phyloP scores from a whole-genome alignment of 2,113 vertebrate genomes.

The Ahaetulla prasina region DNA sequence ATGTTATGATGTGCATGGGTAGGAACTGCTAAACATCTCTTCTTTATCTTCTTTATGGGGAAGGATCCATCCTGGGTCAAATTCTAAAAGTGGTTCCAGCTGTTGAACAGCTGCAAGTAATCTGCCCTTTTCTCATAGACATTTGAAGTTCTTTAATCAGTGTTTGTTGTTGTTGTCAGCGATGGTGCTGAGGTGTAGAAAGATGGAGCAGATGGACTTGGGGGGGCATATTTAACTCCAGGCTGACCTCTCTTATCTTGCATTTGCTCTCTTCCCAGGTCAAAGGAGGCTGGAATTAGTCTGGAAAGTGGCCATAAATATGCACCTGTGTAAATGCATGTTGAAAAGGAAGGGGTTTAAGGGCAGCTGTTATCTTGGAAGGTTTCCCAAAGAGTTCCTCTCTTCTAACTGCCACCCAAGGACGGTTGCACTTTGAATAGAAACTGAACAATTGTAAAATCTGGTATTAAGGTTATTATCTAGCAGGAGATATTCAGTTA shows the following conservation, averaged over 20 bases:
- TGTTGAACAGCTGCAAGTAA: constrained; percentile 70
- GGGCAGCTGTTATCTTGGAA: constrained; percentile 18
- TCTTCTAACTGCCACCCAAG: constrained; percentile 47
- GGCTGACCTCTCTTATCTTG: constrained; percentile 69
- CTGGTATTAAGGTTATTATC: neutral
- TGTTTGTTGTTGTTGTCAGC: constrained; percentile 68
- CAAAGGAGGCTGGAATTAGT: constrained; percentile 55
- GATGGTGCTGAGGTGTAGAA: constrained; percentile 65
- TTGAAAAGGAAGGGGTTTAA: constrained; percentile 53
- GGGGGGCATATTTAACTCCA: constrained; percentile 58
- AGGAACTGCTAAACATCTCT: constrained; percentile 56
- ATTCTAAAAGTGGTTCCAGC: constrained; percentile 74
- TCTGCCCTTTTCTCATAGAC: constrained; percentile 71
- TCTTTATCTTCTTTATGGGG: constrained; percentile 66
- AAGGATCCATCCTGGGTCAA: constrained; percentile 64
- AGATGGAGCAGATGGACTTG: constrained; percentile 65
- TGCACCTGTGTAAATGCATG: constrained; percentile 74
- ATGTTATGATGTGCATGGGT: constrained; percentile 51
- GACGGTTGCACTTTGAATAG: constrained; percentile 4
- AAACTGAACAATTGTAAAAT: neutral
- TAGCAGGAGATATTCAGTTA: neutral
- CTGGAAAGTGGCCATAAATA: constrained; percentile 50
- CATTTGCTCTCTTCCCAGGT: constrained; percentile 60
- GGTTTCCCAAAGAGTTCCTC: constrained; percentile 20
- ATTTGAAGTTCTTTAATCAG: constrained; percentile 72